Percentiles rank a stretch among this genome's conserved stretches.
Evolutionary conservation across 2,797 vertebrate genomes (phyloP).

Genomic region (Mallotus villosus): DNA sequence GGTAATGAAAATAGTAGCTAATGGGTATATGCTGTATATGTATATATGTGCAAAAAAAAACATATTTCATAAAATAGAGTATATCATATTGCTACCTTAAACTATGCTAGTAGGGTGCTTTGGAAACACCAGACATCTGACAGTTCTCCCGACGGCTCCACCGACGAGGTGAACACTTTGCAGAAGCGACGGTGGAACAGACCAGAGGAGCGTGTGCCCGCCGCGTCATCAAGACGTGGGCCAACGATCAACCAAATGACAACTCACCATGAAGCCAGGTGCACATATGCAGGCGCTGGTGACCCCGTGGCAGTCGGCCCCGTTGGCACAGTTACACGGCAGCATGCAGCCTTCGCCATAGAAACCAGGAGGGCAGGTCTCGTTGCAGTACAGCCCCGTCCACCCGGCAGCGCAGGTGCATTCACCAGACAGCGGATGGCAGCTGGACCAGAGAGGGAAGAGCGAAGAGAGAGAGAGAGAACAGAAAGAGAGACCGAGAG

Average conservation of each 20-base stretch:
- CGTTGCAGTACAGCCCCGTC: constrained; percentile 93
- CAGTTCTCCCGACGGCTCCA: no score
- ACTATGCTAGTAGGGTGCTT: no score
- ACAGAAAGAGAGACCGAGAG: background rate
- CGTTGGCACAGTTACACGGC: constrained; percentile 87
- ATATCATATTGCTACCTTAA: no score
- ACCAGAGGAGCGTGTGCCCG: no score
- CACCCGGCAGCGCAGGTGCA: constrained; percentile 92
- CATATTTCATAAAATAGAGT: no score
- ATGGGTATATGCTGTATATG: no score
- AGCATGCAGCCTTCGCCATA: constrained; percentile 86
- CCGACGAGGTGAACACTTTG: no score
- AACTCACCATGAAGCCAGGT: constrained; percentile 89
- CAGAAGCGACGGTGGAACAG: no score
- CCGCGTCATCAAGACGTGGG: background rate
- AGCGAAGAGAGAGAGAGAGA: constrained; percentile 42
- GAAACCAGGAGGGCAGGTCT: constrained; percentile 88
- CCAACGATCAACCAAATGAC: constrained; percentile 1
- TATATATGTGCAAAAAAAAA: no score
- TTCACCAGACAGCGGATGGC: constrained; percentile 95
- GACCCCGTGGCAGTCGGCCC: constrained; percentile 90
- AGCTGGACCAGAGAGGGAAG: constrained; percentile 73
- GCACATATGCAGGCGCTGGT: constrained; percentile 88
- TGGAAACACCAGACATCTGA: no score
- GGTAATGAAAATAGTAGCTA: no score